phyloP scores from a whole-genome alignment of 1,140 invertebrate species.

The Teleopsis dalmanni region DNA sequence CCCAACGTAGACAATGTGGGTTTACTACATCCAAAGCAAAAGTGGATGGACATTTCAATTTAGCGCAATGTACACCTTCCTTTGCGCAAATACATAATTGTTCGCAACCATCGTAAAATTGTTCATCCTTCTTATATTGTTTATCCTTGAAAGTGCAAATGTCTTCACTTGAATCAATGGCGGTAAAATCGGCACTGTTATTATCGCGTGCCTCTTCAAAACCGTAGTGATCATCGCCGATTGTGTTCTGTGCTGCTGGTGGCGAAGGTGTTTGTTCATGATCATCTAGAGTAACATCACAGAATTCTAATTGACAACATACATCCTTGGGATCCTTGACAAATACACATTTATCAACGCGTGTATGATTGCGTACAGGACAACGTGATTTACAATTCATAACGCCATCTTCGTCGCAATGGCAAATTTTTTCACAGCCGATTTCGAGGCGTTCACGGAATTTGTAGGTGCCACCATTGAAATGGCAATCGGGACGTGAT shows the following conservation, averaged over 20 bases:
- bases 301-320: constrained; percentile 76
- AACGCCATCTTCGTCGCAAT: constrained; percentile 61
- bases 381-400: constrained; percentile 40
- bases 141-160: constrained; percentile 30
- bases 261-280: constrained; percentile 50
- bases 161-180: not conserved
- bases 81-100: constrained; percentile 60
- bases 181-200: constrained; percentile 15
- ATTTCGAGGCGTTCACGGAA: constrained; percentile 67
- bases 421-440: constrained; percentile 68
- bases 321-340: constrained; percentile 67
- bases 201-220: constrained; percentile 30
- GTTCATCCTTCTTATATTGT: constrained; percentile 46
- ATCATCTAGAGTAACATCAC: constrained; percentile 68
- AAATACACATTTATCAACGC: constrained; percentile 59
- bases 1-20: constrained; percentile 77
- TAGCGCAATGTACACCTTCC: constrained; percentile 62
- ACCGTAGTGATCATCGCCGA: constrained; percentile 16
- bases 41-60: constrained; percentile 72
- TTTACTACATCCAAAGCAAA: constrained; percentile 76
- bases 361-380: constrained; percentile 36
- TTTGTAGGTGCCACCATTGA: constrained; percentile 64
- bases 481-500: constrained; percentile 57
- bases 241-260: constrained; percentile 22
- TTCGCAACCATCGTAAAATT: constrained; percentile 71